phyloP scores from a whole-genome alignment of 2,888 invertebrate species.

The Nephrotoma flavescens region DNA sequence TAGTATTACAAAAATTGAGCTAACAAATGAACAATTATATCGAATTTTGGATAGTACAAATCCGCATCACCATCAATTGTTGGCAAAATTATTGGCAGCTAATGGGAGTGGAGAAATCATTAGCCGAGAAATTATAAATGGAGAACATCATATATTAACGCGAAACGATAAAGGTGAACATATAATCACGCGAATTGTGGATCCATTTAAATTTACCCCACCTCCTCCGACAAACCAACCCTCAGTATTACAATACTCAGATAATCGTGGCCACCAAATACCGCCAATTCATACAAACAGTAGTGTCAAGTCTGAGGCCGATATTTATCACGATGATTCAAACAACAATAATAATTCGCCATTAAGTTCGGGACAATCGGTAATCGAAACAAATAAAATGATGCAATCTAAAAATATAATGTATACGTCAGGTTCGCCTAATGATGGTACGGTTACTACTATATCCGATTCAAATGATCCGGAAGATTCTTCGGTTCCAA shows the following conservation, averaged over 20 bases:
- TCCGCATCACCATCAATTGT: neutral
- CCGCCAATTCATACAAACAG: neutral
- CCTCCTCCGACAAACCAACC: slow-evolving; percentile 10
- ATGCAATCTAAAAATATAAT: slow-evolving; percentile 25
- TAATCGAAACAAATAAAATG: slow-evolving; percentile 8
- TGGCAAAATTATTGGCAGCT: slow-evolving; percentile 20
- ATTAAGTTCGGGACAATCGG: slow-evolving; percentile 17
- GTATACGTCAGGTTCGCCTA: slow-evolving; percentile 17
- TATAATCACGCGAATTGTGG: slow-evolving; percentile 31
- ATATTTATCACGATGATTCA: slow-evolving; percentile 26
- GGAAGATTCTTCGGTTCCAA: neutral
- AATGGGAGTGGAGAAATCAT: slow-evolving; percentile 33
- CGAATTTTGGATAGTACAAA: neutral
- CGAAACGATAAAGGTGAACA: slow-evolving; percentile 34
- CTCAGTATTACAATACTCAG: slow-evolving; percentile 23
- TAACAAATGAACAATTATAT: slow-evolving; percentile 10
- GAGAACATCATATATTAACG: slow-evolving; percentile 32
- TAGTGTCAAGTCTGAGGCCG: slow-evolving; percentile 19
- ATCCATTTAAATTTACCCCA: slow-evolving; percentile 17
- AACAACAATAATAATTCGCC: neutral
- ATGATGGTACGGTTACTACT: neutral
- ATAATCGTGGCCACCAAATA: slow-evolving; percentile 19
- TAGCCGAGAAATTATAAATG: slow-evolving; percentile 32
- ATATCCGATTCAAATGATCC: slow-evolving; percentile 25
- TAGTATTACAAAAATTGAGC: neutral